A percentile compares a stretch with the other conserved stretches of the same genome.
These are phyloP conservation scores for Rhagologus leucostigma DNA, from an alignment of 2,113 vertebrate genomes.

Conservation along the genomic window DNA sequence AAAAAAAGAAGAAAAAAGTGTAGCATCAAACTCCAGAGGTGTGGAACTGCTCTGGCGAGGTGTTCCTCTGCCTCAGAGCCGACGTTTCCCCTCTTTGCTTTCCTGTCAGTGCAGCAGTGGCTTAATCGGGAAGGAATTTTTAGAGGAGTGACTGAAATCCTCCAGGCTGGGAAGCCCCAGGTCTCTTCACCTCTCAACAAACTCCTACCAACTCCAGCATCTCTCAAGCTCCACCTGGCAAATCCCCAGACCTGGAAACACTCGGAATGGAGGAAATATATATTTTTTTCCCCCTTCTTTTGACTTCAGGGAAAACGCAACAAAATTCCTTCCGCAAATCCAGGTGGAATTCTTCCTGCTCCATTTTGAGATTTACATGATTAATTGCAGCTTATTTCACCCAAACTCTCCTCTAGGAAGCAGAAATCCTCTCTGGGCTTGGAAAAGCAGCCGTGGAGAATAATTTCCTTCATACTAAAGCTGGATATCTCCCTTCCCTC, in stretches of 20 bases:
- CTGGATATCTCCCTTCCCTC: fast-evolving
- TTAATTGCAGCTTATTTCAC: neutral
- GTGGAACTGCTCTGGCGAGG: neutral
- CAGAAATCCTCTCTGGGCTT: neutral
- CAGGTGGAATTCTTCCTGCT: neutral
- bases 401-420: neutral
- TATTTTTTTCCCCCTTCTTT: neutral
- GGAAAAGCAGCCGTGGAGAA: neutral
- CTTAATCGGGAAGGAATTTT: neutral
- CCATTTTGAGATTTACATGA: neutral
- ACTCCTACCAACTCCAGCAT: neutral
- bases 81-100: neutral
- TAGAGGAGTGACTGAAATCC: neutral
- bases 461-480: neutral
- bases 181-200: neutral
- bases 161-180: neutral
- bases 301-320: neutral
- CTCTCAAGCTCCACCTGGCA: neutral
- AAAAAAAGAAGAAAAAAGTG: neutral
- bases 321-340: neutral
- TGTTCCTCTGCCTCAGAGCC: neutral
- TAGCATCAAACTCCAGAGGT: neutral
- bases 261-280: neutral
- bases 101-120: neutral
- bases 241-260: neutral